Conservation (phyloP, 1,140 invertebrate species). For the Drosophila arawakana region DNA sequence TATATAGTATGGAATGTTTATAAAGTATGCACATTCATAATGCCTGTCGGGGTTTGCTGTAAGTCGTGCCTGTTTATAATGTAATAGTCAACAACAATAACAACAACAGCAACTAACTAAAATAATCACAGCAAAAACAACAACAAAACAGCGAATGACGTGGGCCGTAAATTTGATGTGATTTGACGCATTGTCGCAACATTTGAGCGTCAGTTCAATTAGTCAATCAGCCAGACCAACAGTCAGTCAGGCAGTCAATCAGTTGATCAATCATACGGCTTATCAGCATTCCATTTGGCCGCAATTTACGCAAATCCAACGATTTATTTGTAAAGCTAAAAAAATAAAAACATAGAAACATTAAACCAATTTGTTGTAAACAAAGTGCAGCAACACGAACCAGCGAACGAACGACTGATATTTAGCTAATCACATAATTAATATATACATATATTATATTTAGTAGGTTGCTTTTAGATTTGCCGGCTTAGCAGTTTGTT, state of each 20-base stretch:
- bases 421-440: not conserved
- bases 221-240: slow-evolving; percentile 20
- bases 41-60: not conserved
- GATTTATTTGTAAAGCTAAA: slow-evolving; percentile 72
- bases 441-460: slow-evolving; percentile 30
- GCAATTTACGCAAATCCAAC: slow-evolving; percentile 81
- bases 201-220: slow-evolving; percentile 50
- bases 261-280: slow-evolving; percentile 30
- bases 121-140: not conserved
- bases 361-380: slow-evolving; percentile 59
- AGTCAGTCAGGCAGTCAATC: slow-evolving; percentile 25
- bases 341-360: slow-evolving; percentile 21
- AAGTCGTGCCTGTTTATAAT: slow-evolving; percentile 31
- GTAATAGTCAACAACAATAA: slow-evolving; percentile 43
- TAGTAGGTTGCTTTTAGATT: slow-evolving; percentile 13
- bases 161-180: slow-evolving; percentile 58
- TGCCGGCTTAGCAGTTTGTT: slow-evolving; percentile 30
- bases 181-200: slow-evolving; percentile 74
- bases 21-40: slow-evolving; percentile 31
- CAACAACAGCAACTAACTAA: not conserved
- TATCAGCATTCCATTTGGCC: slow-evolving; percentile 57
- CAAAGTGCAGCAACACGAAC: slow-evolving; percentile 62
- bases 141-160: slow-evolving; percentile 44
- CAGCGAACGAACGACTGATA: slow-evolving; percentile 32
- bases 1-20: not conserved